Conservation (phyloP, 2,797 vertebrate genomes). For the Heliangelus exortis region DNA sequence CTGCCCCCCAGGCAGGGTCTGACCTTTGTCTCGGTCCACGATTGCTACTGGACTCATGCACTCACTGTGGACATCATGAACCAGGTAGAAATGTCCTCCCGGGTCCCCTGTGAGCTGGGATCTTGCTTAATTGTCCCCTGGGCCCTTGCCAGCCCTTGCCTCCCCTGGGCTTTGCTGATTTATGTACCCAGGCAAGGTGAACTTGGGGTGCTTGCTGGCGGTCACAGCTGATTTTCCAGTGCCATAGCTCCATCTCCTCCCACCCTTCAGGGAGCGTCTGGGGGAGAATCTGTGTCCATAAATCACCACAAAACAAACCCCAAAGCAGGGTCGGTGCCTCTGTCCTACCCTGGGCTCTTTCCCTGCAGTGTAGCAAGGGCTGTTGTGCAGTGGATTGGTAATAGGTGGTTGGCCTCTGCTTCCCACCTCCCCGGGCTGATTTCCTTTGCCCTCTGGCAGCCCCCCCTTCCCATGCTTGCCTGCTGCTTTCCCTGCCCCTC, state of each 20-base stretch:
- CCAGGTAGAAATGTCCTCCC: slow-evolving; percentile 78
- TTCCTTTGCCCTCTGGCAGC: not conserved
- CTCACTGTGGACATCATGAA: slow-evolving; percentile 92
- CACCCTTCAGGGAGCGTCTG: not conserved
- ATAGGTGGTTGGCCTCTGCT: not conserved
- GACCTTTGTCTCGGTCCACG: slow-evolving; percentile 95
- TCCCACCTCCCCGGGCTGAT: not conserved
- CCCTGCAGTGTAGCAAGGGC: not conserved
- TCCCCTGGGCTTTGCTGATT: slow-evolving; percentile 29
- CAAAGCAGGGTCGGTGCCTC: not conserved
- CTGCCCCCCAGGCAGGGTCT: slow-evolving; percentile 83
- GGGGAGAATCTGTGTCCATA: not conserved
- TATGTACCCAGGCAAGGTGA: not conserved
- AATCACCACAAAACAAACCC: not conserved
- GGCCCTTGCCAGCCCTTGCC: not conserved
- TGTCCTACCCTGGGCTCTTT: not conserved
- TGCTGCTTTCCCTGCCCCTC: not conserved
- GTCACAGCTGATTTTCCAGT: not conserved
- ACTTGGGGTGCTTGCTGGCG: not conserved
- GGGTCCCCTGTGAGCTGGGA: not conserved
- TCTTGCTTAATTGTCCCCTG: slow-evolving; percentile 22
- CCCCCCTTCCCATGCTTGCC: not conserved
- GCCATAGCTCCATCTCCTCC: not conserved
- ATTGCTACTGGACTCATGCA: slow-evolving; percentile 98
- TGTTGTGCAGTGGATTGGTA: not conserved